A percentile compares a stretch with the other conserved stretches of the same genome.
These are phyloP conservation scores for Oryzias javanicus DNA, from an alignment of 2,113 vertebrate genomes.

Conservation along the genomic window DNA sequence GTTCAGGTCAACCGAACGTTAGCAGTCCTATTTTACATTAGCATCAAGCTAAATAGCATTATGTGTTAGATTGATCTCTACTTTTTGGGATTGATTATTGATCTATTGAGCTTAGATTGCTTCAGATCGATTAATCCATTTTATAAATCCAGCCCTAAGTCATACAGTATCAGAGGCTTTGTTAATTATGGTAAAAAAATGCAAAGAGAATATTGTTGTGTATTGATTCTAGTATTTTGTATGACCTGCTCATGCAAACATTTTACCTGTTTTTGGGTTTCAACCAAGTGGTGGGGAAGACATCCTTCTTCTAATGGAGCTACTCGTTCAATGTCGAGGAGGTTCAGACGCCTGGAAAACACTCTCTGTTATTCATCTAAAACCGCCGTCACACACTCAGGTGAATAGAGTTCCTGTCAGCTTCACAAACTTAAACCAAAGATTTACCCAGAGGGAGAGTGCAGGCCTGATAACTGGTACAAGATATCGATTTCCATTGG, in stretches of 20 bases:
- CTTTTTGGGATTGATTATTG: no score
- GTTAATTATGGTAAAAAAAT: no score
- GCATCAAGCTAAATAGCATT: no score
- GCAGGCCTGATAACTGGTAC: conserved; percentile 91
- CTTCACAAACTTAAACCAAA: conserved; percentile 5
- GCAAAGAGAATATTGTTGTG: no score
- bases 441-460: conserved; percentile 92
- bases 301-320: conserved; percentile 91
- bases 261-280: conserved; percentile 89
- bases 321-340: conserved; percentile 96
- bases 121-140: no score
- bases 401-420: not conserved
- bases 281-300: conserved; percentile 89
- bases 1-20: no score
- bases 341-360: conserved; percentile 85
- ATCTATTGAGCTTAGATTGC: no score
- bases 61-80: no score
- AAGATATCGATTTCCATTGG: conserved; percentile 98
- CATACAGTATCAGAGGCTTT: no score
- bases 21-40: no score
- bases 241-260: not conserved
- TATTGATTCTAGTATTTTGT: no score
- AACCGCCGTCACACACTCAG: not conserved
- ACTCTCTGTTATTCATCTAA: conserved; percentile 1
- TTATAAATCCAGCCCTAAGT: no score